Conservation (phyloP, 2,888 invertebrate genomes). For the Aricia artaxerxes region DNA sequence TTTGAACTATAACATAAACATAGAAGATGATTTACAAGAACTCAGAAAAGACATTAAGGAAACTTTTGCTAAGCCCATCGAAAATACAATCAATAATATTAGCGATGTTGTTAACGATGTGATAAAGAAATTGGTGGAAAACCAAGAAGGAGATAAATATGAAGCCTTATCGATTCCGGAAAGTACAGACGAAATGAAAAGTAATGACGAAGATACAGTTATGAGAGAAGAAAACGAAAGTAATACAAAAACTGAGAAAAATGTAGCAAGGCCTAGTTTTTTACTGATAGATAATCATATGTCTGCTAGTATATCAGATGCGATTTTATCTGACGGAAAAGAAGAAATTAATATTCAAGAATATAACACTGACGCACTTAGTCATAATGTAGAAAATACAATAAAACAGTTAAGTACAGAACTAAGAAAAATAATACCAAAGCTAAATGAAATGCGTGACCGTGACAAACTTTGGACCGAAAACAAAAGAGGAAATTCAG, state of each 20-base stretch:
- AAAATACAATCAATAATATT: constrained; percentile 75
- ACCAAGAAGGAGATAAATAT: constrained; percentile 52
- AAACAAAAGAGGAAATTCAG: constrained; percentile 50
- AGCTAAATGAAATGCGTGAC: constrained; percentile 74
- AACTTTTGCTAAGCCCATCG: constrained; percentile 72
- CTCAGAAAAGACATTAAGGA: constrained; percentile 75
- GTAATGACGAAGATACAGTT: constrained; percentile 50
- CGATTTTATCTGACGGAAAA: constrained; percentile 80
- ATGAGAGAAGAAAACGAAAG: constrained; percentile 65
- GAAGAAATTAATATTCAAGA: constrained; percentile 75
- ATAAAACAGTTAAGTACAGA: constrained; percentile 74
- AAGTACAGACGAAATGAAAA: constrained; percentile 36
- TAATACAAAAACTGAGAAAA: constrained; percentile 67
- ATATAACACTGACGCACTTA: constrained; percentile 66
- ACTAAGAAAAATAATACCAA: constrained; percentile 73
- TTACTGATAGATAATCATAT: constrained; percentile 64
- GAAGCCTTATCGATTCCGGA: constrained; percentile 43
- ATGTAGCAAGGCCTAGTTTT: constrained; percentile 72
- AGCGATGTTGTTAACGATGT: constrained; percentile 77
- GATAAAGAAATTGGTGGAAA: constrained; percentile 71
- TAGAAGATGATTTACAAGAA: constrained; percentile 73
- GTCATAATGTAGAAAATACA: constrained; percentile 69
- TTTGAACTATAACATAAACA: constrained; percentile 71
- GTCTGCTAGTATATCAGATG: constrained; percentile 77
- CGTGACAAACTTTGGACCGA: constrained; percentile 65